These are phyloP conservation scores for Torymus texanus DNA, from an alignment of 2,888 invertebrate genomes.

Conservation along the genomic window DNA sequence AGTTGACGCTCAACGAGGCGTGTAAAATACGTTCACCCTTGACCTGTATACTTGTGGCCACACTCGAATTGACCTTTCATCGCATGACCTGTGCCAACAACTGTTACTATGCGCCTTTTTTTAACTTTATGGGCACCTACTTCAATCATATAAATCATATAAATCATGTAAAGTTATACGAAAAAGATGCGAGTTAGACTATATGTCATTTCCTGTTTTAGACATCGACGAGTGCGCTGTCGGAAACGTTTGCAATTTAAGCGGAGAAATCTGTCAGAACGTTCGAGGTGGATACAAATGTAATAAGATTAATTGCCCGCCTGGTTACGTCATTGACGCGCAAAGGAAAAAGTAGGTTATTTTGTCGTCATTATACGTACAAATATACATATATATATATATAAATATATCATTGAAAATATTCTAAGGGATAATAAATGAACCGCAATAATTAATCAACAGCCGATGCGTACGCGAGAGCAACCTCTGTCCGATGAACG, in stretches of 20 bases:
- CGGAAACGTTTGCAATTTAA: conserved; percentile 77
- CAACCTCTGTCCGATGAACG: conserved; percentile 82
- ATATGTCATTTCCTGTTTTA: conserved; percentile 66
- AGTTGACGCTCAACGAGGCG: background rate
- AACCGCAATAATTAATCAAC: conserved; percentile 40
- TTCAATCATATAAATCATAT: background rate
- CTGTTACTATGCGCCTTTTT: background rate
- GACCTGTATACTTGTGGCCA: conserved; percentile 13
- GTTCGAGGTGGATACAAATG: conserved; percentile 92
- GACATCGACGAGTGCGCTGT: conserved; percentile 86
- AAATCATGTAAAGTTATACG: no score
- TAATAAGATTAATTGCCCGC: conserved; percentile 89
- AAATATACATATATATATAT: no score
- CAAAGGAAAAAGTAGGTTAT: conserved; percentile 86
- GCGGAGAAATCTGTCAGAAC: conserved; percentile 91
- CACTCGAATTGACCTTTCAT: conserved; percentile 7
- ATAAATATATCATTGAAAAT: no score
- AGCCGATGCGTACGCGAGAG: conserved; percentile 88
- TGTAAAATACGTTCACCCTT: conserved; percentile 12
- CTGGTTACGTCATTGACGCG: conserved; percentile 87
- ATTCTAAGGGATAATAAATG: no score
- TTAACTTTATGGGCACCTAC: background rate
- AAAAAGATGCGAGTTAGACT: background rate
- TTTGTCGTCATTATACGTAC: no score
- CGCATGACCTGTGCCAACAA: background rate